phyloP scores from a whole-genome alignment of 2,888 invertebrate species.

The Micropterix aruncella region DNA sequence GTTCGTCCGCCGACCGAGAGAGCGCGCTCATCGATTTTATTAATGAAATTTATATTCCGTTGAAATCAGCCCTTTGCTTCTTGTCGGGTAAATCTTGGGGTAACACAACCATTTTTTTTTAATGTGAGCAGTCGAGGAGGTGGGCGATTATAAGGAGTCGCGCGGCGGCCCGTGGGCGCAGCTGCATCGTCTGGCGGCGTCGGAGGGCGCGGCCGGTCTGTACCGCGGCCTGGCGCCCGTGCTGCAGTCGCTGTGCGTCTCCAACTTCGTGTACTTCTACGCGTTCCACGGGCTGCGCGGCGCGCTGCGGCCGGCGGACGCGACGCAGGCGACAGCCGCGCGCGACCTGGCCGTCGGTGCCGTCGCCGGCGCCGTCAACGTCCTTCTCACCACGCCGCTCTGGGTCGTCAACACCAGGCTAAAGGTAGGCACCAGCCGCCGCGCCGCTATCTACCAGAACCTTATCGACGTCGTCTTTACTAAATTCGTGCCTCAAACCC shows the following conservation, averaged over 20 bases:
- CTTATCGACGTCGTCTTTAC: too few species aligned
- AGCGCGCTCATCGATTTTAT: too few species aligned
- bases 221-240: conserved; percentile 75
- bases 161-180: conserved; percentile 53
- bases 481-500: too few species aligned
- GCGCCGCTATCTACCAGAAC: too few species aligned
- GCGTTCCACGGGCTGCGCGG: conserved; percentile 74
- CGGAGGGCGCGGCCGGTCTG: conserved; percentile 51
- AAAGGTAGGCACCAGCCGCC: conserved; percentile 54
- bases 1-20: too few species aligned
- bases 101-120: too few species aligned
- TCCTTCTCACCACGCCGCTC: conserved; percentile 72
- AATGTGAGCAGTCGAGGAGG: too few species aligned
- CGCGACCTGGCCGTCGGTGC: conserved; percentile 66
- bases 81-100: too few species aligned
- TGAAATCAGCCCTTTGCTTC: too few species aligned
- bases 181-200: conserved; percentile 46
- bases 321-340: conserved; percentile 44
- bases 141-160: too few species aligned
- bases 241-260: conserved; percentile 69
- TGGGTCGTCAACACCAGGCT: conserved; percentile 88
- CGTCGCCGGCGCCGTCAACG: conserved; percentile 72
- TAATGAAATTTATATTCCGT: too few species aligned
- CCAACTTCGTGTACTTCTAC: conserved; percentile 93
- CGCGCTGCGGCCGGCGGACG: conserved; percentile 20